Conservation (phyloP, 2,113 vertebrate genomes). For the Indri indri region DNA sequence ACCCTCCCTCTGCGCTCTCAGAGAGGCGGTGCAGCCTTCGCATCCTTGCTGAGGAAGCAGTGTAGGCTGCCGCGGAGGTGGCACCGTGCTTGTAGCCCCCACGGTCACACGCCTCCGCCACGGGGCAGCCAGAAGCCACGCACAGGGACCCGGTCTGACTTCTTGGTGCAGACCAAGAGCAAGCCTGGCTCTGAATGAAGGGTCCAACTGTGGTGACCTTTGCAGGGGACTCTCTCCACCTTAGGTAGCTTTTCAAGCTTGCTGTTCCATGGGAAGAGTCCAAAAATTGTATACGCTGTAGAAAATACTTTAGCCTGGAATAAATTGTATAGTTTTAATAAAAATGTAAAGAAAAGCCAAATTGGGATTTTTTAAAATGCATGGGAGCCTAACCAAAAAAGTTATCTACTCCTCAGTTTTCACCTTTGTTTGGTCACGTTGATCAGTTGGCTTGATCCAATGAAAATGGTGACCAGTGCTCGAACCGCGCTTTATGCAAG, state of each 20-base stretch:
- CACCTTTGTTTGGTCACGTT: background rate
- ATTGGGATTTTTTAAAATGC: background rate
- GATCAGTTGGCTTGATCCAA: background rate
- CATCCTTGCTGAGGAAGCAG: background rate
- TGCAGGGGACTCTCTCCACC: background rate
- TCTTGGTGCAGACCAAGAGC: background rate
- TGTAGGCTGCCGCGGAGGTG: background rate
- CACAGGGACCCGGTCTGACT: background rate
- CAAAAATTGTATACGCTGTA: background rate
- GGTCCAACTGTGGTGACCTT: background rate
- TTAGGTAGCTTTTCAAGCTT: background rate
- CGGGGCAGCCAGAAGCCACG: too few species aligned
- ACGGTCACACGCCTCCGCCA: background rate
- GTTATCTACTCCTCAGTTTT: background rate
- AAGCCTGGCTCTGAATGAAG: background rate
- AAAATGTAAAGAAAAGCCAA: constrained; percentile 28
- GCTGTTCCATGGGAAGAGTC: background rate
- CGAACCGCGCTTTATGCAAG: background rate
- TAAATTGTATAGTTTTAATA: background rate
- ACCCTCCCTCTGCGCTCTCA: background rate
- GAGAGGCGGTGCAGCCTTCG: background rate
- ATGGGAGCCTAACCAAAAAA: background rate
- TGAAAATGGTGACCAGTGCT: background rate
- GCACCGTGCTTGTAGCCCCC: too few species aligned
- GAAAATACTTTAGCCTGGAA: background rate